Base-by-base conservation (phyloP, 2,113 vertebrate species). In the Pitta sordida region DNA sequence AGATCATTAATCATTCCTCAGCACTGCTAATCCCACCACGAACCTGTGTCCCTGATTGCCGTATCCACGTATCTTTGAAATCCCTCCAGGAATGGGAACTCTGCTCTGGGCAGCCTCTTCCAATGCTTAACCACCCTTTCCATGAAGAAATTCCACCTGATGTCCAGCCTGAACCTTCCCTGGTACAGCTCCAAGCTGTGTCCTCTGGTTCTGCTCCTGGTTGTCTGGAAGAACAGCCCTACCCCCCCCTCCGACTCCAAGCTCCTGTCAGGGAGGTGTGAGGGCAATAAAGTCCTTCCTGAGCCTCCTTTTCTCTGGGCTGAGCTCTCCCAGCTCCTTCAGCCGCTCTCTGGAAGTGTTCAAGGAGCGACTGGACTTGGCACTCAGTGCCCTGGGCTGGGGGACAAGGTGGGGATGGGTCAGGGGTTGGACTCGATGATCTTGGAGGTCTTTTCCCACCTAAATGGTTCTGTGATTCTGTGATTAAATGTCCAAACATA, bases 131-230 rank as follows among this genome's bases (percentile, higher is more conserved):
- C 14, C 21, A 36, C 6, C 1, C 26, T 23, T 51, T 44, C 52
- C 22, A 24, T 39, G 52, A 1, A 81, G 32, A 67, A 74, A 67
- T 46, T 27, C 27, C 13, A 65, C 43, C 32, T 44, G 23, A 29
- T 74, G 23, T 52, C 32, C 51, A 44, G 14, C 52, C 77, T 52
- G 10, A 74, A 0, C 29, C 15, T 74, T 11, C 3, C 29, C 29
- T 60, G 29, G 11, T 0, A 0, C 23, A 59, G 2, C 4, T 3
- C 39, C n/a, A 24, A 7, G 19, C 19, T 0, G 0, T 74, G 52
- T 0, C 16, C 13, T 6, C 68, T 67, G 1, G 0, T 30, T 23
- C 41, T 49, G 36, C 39, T n/a, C 52, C 60, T 65, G 51, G 52
- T 34, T 60, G 53, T 29, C 46, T 53, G 36, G 19, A 13, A 59